These are phyloP conservation scores for Pollenia amentaria DNA, from an alignment of 2,888 invertebrate genomes.

Conservation along the genomic window DNA sequence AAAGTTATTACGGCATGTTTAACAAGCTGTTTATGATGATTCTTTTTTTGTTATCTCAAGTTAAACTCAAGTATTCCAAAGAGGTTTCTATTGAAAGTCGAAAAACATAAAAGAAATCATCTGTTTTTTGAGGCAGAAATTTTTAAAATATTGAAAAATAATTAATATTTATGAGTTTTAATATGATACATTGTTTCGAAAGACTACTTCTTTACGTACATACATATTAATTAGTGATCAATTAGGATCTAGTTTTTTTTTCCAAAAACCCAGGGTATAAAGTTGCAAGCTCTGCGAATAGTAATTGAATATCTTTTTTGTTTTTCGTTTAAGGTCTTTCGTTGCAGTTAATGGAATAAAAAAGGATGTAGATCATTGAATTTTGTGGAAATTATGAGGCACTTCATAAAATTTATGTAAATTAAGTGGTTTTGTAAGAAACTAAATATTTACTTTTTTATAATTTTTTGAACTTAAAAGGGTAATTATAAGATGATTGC, in stretches of 20 bases:
- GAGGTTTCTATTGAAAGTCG: background rate
- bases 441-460: background rate
- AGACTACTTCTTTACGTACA: constrained; percentile 22
- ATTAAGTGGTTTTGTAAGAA: background rate
- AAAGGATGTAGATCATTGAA: background rate
- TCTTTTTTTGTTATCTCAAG: background rate
- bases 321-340: background rate
- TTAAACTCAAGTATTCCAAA: background rate
- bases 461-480: background rate
- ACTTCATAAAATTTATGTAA: constrained; percentile 28
- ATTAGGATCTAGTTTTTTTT: background rate
- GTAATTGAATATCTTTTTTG: constrained; percentile 23
- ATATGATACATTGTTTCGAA: constrained; percentile 41
- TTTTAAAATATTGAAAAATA: constrained; percentile 45
- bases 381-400: constrained; percentile 5
- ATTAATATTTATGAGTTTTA: constrained; percentile 54
- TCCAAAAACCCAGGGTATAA: background rate
- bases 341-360: background rate
- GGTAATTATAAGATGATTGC: no score
- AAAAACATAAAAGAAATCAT: background rate
- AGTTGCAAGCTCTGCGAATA: background rate
- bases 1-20: constrained; percentile 57
- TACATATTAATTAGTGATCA: constrained; percentile 46
- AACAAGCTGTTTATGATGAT: constrained; percentile 61
- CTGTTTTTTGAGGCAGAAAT: background rate